Base-by-base conservation (phyloP, 2,113 vertebrate genomes). In the Natator depressus region DNA sequence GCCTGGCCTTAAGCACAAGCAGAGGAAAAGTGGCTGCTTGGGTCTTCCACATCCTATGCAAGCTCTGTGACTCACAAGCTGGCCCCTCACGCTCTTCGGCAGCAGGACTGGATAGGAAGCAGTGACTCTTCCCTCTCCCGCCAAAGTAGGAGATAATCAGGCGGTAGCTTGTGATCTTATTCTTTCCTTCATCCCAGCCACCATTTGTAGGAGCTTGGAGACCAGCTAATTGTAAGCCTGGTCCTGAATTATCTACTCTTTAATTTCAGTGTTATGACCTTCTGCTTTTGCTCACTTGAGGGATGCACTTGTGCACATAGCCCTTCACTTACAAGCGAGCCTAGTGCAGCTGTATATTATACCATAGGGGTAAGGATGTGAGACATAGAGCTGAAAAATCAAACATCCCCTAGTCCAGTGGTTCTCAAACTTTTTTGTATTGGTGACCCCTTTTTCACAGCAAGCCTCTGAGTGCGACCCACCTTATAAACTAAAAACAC, bases 111-210 rank as follows among this genome's bases (percentile, higher is more conserved):
- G 65, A n/a, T 27, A 8, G 82, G 9, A 50, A 12, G 46, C 35
- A n/a, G 27, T 27, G 65, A 38, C 16, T 42, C 75, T 88, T 89
- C 2, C 57, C 91, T 76, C 49, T 13, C 4, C 10, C 11, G 7
- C 47, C 57, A 59, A 50, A 72, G 53, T 24, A 57, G 50, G 49
- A 42, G 53, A 38, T 72, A 35, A 8, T 38, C 85, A 46, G 25
- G 54, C 47, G 17, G 2, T 0, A 3, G 4, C 2, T 55, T 50
- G 78, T 2, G 0, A 65, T 4, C 31, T 81, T 53, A n/a, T 8
- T 59, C 46, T 91, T 85, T 59, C 2, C 31, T 69, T 49, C 89
- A 1, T 4, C 3, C 3, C 2, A 5, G 14, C 54, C 25, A 69
- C 35, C 35, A 69, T 89, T 88, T 76, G 42, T 50, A 50, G 13